Base-by-base conservation (phyloP, 2,113 vertebrate genomes). In the Solenodon paradoxus region DNA sequence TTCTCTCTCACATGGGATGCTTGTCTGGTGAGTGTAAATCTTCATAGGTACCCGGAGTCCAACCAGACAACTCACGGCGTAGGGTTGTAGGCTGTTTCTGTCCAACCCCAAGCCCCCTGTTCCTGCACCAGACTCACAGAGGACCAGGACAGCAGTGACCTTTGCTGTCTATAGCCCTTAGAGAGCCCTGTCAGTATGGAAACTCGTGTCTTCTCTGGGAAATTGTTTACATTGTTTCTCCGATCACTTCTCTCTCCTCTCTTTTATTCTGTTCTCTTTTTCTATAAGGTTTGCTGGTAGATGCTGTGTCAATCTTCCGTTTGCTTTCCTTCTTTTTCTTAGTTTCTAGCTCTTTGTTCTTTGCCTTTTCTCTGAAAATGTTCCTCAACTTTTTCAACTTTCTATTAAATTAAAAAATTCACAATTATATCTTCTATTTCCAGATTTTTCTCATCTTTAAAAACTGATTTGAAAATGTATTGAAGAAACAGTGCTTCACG, bases 191-290 rank as follows among this genome's bases (percentile, higher is more conserved):
- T 93, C 11, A 40, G 0, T 51, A 8, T 90, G n/a, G 30, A 80
- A 77, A 90, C 51, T n/a, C 32, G 15, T 28, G n/a, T 75, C n/a
- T 79, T 90, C 64, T 82, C 53, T 42, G 51, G 82, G 22, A 74
- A 63, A 38, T 74, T 88, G 69, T 77, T 92, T 94, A 32, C 45
- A 20, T 79, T 42, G 30, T 69, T 75, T 95, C 69, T 90, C 77
- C 61, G 17, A 57, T 79, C 32, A n/a, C 26, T 47, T n/a, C 69
- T 75, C 28, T 80, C 32, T 92, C 59, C 12, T 57, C 35, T 92
- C 49, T 71, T 24, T 90, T n/a, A 30, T n/a, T 77, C 16, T 53
- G 9, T 63, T 40, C 2, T 38, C 2, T 55, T 32, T 82, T 49
- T 63, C 38, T 61, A 10, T 42, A 89, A 53, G 35, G 74, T 17